These are phyloP conservation scores for Henricia sp. DNA, from an alignment of 53 echinoderm and acorn worm species.

Conservation along the genomic window DNA sequence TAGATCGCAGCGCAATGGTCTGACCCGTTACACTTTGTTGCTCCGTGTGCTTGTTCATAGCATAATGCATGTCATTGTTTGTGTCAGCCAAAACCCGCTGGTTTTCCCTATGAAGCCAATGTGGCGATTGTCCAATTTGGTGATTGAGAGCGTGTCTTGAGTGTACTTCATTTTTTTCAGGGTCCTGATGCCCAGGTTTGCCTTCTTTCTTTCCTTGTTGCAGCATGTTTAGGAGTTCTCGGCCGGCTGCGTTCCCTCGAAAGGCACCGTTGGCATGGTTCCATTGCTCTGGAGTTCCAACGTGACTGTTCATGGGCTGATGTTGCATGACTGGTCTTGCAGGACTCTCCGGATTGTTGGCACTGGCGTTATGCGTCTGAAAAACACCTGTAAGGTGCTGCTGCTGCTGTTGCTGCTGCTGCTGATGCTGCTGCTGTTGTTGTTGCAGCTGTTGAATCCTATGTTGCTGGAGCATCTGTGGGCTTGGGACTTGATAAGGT, in stretches of 20 bases:
- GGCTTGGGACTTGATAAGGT: slow-evolving; percentile 1
- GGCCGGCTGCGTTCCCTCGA: slow-evolving; percentile 48
- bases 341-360: slow-evolving; percentile 5
- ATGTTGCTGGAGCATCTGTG: slow-evolving; percentile 30
- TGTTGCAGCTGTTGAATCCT: slow-evolving; percentile 49
- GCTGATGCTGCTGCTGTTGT: slow-evolving; percentile 40
- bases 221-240: slow-evolving; percentile 45
- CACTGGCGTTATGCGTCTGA: slow-evolving; percentile 25
- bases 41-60: slow-evolving; percentile 24
- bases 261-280: slow-evolving; percentile 37
- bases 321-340: slow-evolving; percentile 13
- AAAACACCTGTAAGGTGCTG: slow-evolving; percentile 25
- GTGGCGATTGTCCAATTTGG: slow-evolving; percentile 11
- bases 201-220: slow-evolving; percentile 42
- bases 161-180: background rate
- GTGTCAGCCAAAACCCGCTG: slow-evolving; percentile 15
- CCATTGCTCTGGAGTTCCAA: too few species aligned
- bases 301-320: slow-evolving; percentile 45
- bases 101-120: background rate
- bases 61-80: slow-evolving; percentile 29
- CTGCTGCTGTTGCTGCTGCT: background rate
- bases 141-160: slow-evolving; percentile 1
- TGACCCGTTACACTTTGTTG: slow-evolving; percentile 47
- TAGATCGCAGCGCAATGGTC: slow-evolving; percentile 18
- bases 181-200: slow-evolving; percentile 28